Evolutionary conservation across 2,113 vertebrate genomes (phyloP), one percentile per base, ranked within the genome.

Genomic region (Sylvilagus bachmani): DNA sequence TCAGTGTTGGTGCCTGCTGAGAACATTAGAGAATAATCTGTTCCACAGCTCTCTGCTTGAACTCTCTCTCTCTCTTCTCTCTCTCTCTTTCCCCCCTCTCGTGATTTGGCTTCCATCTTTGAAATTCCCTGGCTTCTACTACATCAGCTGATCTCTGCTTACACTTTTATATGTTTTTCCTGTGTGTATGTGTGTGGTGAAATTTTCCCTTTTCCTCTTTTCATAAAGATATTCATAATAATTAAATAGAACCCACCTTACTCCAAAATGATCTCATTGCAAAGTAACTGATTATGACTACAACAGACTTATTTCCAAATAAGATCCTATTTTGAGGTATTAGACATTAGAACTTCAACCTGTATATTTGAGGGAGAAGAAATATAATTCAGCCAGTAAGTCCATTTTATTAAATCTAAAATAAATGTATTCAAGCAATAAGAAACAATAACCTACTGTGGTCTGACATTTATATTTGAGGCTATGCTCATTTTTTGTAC

Each of bases 251-350:
- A 3, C 6, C 55, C 66, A 61, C 4, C 27, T 44, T 75, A 64
- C 38, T 94, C 25, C 61, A 70, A 8, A 66, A 31, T 75, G 33
- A 80, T 22, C 31, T 90, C 44, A 73, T 91, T 84, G 78, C 61
- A 83, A 88, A 29, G 9, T 79, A 90, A 89, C 66, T 81, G 85
- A 89, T 85, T 86, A 62, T 22, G 53, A 69, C 25, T 82, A 51
- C 69, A 82, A 25, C 79, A 58, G 14, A 14, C 55, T 19, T 89
- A 36, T 93, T 85, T 86, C 49, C 44, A 93, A 91, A 69, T 69
- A 74, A 86, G 16, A 6, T 61, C 49, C 67, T 11, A 53, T n/a
- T 91, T 19, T 62, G 19, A 62, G 14, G 29, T 55, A 27, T 12
- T 89, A 89, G 33, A 33, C 58, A 10, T 88, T 38, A 93, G 38